phyloP scores from a whole-genome alignment of 2,797 vertebrate genomes.

The Gephyroberyx darwinii region DNA sequence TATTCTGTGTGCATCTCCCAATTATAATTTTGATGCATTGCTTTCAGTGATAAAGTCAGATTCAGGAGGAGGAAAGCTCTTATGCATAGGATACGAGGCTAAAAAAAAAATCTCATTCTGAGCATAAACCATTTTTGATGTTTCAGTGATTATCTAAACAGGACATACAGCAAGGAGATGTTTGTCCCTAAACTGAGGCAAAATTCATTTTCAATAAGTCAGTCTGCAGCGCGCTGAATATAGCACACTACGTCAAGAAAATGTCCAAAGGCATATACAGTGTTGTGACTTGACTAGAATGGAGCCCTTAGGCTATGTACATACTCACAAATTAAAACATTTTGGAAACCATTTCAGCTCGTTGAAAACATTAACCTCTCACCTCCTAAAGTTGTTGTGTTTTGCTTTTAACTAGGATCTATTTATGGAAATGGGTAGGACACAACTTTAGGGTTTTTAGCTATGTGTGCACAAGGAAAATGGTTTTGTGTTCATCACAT shows the following conservation, averaged over 20 bases:
- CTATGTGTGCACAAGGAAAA: neutral
- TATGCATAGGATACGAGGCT: constrained; percentile 28
- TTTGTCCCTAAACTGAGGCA: constrained; percentile 32
- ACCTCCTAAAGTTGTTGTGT: constrained; percentile 18
- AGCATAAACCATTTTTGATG: constrained; percentile 58
- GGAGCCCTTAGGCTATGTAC: constrained; percentile 54
- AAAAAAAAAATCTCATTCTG: constrained; percentile 42
- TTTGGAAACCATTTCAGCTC: constrained; percentile 62
- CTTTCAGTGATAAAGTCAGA: constrained; percentile 59
- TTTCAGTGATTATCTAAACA: constrained; percentile 63
- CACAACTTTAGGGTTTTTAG: neutral
- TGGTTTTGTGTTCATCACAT: neutral
- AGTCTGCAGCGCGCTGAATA: constrained; percentile 45
- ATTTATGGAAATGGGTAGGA: constrained; percentile 28
- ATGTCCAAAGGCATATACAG: constrained; percentile 64
- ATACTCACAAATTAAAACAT: constrained; percentile 49
- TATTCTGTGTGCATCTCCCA: constrained; percentile 45
- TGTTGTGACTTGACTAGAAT: constrained; percentile 66
- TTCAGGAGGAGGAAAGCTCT: constrained; percentile 50
- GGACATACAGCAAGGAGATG: constrained; percentile 33
- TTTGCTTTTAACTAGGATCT: constrained; percentile 11
- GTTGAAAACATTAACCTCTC: constrained; percentile 46
- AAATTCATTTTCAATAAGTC: constrained; percentile 55
- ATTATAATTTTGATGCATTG: constrained; percentile 67
- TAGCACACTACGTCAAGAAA: constrained; percentile 40